phyloP scores from a whole-genome alignment of 92 coral and sea anemone genomes.

The Pocillopora grandis region DNA sequence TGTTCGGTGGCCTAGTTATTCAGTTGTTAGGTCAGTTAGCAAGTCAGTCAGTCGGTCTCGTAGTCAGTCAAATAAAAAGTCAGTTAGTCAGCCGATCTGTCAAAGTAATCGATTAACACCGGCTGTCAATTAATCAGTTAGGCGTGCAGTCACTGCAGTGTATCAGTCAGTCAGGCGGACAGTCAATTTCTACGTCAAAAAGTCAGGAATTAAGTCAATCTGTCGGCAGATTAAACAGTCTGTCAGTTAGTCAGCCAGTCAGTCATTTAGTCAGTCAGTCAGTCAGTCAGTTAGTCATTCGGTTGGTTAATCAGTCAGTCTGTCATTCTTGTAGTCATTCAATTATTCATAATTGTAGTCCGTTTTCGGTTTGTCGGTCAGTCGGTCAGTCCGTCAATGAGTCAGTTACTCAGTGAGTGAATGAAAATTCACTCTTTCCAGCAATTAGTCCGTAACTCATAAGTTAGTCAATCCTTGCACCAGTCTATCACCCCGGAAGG shows the following conservation, averaged over 20 bases:
- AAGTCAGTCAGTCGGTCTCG: not conserved
- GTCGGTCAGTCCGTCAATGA: not conserved
- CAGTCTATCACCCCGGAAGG: too few species aligned
- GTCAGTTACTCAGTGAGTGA: not conserved
- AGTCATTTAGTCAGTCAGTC: not conserved
- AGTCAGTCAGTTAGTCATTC: not conserved
- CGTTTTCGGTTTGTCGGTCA: not conserved
- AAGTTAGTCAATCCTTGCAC: too few species aligned
- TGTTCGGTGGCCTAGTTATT: not conserved
- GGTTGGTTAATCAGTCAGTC: not conserved
- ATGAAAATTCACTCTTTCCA: too few species aligned
- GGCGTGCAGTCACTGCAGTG: not conserved
- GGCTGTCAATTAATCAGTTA: not conserved
- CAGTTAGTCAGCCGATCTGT: not conserved
- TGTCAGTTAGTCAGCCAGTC: not conserved
- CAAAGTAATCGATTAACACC: not conserved
- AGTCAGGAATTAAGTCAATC: not conserved
- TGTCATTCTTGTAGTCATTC: not conserved
- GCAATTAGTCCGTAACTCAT: too few species aligned
- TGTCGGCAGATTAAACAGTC: not conserved
- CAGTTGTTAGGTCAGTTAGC: not conserved
- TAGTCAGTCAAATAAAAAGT: not conserved
- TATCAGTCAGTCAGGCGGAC: not conserved
- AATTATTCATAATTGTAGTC: not conserved
- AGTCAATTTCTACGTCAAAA: not conserved